These are phyloP conservation scores for Myiozetetes cayanensis DNA, from an alignment of 2,113 vertebrate genomes.

Conservation along the genomic window DNA sequence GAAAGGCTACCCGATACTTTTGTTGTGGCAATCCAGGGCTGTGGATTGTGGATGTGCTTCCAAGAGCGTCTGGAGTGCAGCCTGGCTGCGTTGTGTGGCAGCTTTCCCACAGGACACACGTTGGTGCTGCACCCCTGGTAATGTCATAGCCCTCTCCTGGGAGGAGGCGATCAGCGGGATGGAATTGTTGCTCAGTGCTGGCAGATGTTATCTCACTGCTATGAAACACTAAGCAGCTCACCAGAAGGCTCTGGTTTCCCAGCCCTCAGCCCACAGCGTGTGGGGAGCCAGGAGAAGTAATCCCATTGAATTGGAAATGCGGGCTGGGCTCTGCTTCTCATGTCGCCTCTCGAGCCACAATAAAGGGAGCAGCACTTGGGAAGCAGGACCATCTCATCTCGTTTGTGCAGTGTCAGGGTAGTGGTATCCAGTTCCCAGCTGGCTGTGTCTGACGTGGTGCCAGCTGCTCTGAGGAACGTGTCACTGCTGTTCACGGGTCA, in stretches of 20 bases:
- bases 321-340: neutral
- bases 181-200: constrained; percentile 46
- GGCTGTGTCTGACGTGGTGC: rapidly evolving
- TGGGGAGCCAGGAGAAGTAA: constrained; percentile 9
- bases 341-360: neutral
- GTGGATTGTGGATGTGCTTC: neutral
- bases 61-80: neutral
- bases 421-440: neutral
- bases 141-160: constrained; percentile 27
- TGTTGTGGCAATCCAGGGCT: neutral
- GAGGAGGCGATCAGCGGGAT: neutral
- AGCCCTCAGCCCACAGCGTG: neutral
- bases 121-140: neutral
- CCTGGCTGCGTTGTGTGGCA: neutral
- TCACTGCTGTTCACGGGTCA: neutral
- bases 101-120: neutral
- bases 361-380: neutral
- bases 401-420: neutral
- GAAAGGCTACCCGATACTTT: neutral
- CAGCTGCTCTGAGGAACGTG: neutral
- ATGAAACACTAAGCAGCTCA: constrained; percentile 44
- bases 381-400: neutral
- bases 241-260: constrained; percentile 58
- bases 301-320: constrained; percentile 55
- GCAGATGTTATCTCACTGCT: constrained; percentile 49